Evolutionary conservation across 2,797 vertebrate genomes (phyloP).

Genomic region (Picus viridis): DNA sequence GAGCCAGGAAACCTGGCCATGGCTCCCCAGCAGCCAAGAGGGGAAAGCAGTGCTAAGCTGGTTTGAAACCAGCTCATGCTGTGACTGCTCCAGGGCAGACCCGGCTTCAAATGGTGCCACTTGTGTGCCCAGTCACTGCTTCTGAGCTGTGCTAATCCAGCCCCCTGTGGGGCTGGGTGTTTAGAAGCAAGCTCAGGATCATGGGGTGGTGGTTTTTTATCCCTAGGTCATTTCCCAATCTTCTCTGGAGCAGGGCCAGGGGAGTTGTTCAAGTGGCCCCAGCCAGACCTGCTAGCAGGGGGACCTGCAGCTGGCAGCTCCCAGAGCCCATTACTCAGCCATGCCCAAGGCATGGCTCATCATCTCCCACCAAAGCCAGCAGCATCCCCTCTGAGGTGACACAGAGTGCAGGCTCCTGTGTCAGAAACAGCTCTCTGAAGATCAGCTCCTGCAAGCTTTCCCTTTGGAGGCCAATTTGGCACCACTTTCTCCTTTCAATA

Average conservation of each 20-base stretch:
- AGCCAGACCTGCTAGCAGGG: neutral
- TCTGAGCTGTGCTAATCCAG: neutral
- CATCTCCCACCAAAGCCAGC: neutral
- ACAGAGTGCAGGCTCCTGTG: accelerated
- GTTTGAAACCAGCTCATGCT: neutral
- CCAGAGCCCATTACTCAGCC: accelerated
- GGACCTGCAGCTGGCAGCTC: neutral
- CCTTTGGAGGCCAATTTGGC: neutral
- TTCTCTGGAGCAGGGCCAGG: slow-evolving; percentile 13
- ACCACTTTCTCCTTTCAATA: neutral
- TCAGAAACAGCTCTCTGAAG: neutral
- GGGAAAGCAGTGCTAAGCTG: neutral
- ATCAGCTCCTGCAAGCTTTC: neutral
- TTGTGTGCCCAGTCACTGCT: neutral
- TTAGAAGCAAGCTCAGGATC: slow-evolving; percentile 5
- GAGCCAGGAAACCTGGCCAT: neutral
- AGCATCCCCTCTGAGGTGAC: neutral
- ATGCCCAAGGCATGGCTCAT: accelerated
- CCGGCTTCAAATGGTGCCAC: neutral
- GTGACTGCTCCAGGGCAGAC: neutral
- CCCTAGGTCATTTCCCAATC: slow-evolving; percentile 52
- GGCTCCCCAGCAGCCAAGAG: neutral
- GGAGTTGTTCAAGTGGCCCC: slow-evolving; percentile 5
- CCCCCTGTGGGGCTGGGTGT: slow-evolving; percentile 8
- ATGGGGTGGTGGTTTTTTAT: slow-evolving; percentile 40